These are phyloP conservation scores for Alloplasta piceator DNA, from an alignment of 2,888 invertebrate genomes.

Conservation along the genomic window DNA sequence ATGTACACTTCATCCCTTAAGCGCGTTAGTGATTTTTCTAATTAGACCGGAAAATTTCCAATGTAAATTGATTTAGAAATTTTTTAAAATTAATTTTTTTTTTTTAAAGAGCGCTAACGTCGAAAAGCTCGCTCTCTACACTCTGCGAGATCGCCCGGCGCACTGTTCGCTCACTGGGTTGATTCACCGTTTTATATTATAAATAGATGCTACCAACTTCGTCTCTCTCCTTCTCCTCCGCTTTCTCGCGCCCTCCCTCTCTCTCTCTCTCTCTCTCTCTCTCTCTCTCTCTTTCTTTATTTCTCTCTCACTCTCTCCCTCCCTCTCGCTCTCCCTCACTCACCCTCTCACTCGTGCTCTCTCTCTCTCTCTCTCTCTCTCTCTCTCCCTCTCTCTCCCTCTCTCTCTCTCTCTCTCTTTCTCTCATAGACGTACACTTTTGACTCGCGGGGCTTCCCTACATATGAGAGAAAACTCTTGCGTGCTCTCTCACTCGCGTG, in stretches of 20 bases:
- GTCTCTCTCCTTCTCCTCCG: constrained; percentile 62
- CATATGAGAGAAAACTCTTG: too few relatives aligned
- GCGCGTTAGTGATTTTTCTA: neutral
- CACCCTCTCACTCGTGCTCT: constrained; percentile 12
- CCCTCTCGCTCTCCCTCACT: neutral
- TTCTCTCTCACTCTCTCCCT: too few relatives aligned
- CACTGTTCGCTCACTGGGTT: constrained; percentile 59
- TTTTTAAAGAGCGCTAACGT: constrained; percentile 33
- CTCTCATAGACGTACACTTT: too few relatives aligned
- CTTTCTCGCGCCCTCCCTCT: too few relatives aligned
- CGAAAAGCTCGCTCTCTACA: constrained; percentile 47
- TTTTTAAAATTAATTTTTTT: neutral
- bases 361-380: too few relatives aligned
- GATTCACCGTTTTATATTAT: constrained; percentile 65
- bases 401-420: constrained; percentile 8
- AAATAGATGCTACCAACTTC: constrained; percentile 64
- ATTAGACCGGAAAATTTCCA: neutral
- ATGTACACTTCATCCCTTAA: too few relatives aligned
- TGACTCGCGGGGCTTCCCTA: too few relatives aligned
- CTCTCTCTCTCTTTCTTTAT: constrained; percentile 3
- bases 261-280: constrained; percentile 60
- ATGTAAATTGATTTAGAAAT: neutral
- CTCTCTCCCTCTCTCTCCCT: neutral
- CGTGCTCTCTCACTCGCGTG: too few relatives aligned
- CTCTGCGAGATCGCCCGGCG: constrained; percentile 55